These are phyloP conservation scores for Astur gentilis DNA, from an alignment of 2,113 vertebrate species.

Conservation along the genomic window DNA sequence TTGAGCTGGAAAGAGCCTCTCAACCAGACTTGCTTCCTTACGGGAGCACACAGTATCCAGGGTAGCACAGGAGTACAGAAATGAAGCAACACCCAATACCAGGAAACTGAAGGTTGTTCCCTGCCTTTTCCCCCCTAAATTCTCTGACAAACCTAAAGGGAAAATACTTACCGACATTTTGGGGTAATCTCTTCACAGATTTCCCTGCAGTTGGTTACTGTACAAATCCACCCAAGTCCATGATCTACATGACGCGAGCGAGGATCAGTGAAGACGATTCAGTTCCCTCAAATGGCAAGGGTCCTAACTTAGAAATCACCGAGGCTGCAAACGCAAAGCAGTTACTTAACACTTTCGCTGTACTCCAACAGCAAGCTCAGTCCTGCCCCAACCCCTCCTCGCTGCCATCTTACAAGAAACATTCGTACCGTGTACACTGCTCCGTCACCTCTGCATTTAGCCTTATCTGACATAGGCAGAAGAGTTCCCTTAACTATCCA, in stretches of 20 bases:
- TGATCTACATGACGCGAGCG: rapidly evolving
- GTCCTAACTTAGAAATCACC: background rate
- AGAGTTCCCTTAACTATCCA: background rate
- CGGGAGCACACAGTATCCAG: too few relatives aligned
- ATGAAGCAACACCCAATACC: background rate
- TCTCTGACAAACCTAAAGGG: background rate
- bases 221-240: background rate
- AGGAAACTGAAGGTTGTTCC: background rate
- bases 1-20: background rate
- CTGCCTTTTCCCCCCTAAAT: background rate
- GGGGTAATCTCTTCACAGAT: background rate
- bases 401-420: rapidly evolving
- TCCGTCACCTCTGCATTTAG: background rate
- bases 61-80: background rate
- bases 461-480: background rate
- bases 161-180: background rate
- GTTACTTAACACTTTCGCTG: background rate
- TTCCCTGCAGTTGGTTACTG: background rate
- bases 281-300: background rate
- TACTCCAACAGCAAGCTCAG: background rate
- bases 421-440: rapidly evolving
- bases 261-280: background rate
- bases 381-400: background rate
- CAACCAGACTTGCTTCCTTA: background rate
- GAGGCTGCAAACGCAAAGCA: background rate